Conservation (phyloP, 2,113 vertebrate species). For the Erinaceus europaeus region DNA sequence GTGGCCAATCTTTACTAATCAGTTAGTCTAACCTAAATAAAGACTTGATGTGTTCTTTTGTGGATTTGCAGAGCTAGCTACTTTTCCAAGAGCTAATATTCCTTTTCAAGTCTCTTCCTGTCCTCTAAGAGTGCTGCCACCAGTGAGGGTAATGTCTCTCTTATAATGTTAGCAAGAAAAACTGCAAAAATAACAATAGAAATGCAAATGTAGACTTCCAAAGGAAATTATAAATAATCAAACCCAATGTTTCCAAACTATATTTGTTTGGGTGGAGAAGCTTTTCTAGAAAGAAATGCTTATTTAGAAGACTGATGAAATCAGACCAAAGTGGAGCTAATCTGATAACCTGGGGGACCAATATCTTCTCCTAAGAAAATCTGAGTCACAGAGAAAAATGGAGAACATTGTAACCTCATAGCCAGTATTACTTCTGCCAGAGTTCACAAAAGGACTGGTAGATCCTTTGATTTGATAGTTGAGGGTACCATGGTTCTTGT, state of each 20-base stretch:
- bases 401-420: not conserved
- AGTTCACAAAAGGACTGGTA: not conserved
- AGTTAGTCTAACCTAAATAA: not conserved
- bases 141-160: not conserved
- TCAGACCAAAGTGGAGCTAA: not conserved
- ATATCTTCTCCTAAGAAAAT: not conserved
- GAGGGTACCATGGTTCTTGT: not conserved
- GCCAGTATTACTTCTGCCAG: rapidly evolving
- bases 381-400: rapidly evolving
- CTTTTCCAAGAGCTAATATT: not conserved
- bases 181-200: not conserved
- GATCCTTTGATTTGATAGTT: not conserved
- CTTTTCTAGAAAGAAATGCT: not conserved
- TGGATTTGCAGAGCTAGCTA: not conserved
- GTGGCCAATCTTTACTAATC: no score
- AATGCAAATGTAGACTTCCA: not conserved
- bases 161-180: not conserved
- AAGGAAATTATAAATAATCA: not conserved
- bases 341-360: not conserved
- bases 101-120: not conserved
- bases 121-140: not conserved
- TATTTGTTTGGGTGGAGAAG: not conserved
- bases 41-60: not conserved
- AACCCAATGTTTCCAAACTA: not conserved
- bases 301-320: not conserved